Base-by-base conservation (phyloP, 1,140 invertebrate species). In the Venustaconcha ellipsiformis region DNA sequence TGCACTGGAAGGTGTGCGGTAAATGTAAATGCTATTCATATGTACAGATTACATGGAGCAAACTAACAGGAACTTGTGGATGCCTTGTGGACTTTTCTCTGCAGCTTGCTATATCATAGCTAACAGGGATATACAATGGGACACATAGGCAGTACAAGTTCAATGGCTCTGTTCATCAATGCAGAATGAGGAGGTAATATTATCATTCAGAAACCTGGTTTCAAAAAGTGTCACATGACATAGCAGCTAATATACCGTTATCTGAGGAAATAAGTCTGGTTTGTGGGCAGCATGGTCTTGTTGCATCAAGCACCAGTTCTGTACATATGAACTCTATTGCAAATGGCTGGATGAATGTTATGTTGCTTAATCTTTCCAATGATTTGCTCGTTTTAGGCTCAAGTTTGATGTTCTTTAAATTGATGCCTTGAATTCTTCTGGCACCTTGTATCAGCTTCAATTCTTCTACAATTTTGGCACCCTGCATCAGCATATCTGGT, bases 31-130 rank as follows among this genome's bases (percentile, higher is more conserved):
- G 81, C 76, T 26, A 11, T 48, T 8, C 70, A 15, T 20, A 57
- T n/a, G 57, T 78, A 82, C 1, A 74, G 80, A 55, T 80, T 82
- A n/a, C 70, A 58, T 18, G 78, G 81, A 14, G 67, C 68, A 66
- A 82, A 80, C 67, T 80, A 78, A 2, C 80, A 56, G 20, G 78
- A 72, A 57, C 80, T 66, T 15, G 56, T 57, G 12, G 12, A 62
- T 67, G 1, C 70, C 72, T 67, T 80, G 48, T 60, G 64, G 66
- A 58, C 70, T 76, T 73, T 48, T 20, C 55, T 70, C 56, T 56
- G 57, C 57, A 14, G 72, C 62, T 76, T 76, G 2, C 26, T 56
- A n/a, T 12, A 80, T 76, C 73, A 76, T 66, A 30, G 73, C 75
- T n/a, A 37, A 30, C 15, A 79, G n/a, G 74, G 74, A 77, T 26